A percentile compares a stretch with the other conserved stretches of the same genome.
These are phyloP conservation scores for Apaloderma vittatum DNA, from an alignment of 2,113 vertebrate species.

Conservation along the genomic window DNA sequence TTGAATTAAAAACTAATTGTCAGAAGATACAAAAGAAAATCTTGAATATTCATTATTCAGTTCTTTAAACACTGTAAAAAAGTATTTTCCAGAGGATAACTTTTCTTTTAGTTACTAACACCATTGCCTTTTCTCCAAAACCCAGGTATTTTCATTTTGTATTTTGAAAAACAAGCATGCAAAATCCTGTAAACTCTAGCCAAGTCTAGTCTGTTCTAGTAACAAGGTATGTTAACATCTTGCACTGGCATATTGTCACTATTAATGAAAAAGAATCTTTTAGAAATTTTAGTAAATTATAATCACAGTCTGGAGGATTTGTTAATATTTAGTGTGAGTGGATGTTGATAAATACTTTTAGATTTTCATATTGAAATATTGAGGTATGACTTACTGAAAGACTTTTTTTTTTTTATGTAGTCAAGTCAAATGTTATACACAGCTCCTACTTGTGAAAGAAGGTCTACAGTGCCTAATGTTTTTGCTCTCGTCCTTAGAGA, in stretches of 20 bases:
- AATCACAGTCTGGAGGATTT: background rate
- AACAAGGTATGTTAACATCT: background rate
- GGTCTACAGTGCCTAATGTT: background rate
- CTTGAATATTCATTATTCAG: background rate
- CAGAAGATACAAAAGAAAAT: background rate
- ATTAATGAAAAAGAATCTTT: background rate
- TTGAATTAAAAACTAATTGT: background rate
- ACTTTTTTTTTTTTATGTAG: background rate
- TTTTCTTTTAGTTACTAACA: background rate
- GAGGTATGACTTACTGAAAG: background rate
- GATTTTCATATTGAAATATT: background rate
- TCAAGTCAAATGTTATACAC: background rate
- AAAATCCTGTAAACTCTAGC: background rate
- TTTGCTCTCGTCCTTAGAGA: background rate
- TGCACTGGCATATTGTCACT: background rate
- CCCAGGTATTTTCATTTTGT: background rate
- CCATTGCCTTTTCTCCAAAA: background rate
- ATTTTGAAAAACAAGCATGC: background rate
- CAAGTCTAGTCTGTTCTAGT: background rate
- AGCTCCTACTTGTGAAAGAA: background rate
- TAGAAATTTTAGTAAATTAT: background rate
- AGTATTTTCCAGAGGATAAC: background rate
- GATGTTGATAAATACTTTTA: background rate
- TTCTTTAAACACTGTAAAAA: background rate
- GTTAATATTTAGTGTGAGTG: background rate